Base-by-base conservation (phyloP, 30 jellyfish, hydroid and myxozoan species). In the Hydractinia echinata region DNA sequence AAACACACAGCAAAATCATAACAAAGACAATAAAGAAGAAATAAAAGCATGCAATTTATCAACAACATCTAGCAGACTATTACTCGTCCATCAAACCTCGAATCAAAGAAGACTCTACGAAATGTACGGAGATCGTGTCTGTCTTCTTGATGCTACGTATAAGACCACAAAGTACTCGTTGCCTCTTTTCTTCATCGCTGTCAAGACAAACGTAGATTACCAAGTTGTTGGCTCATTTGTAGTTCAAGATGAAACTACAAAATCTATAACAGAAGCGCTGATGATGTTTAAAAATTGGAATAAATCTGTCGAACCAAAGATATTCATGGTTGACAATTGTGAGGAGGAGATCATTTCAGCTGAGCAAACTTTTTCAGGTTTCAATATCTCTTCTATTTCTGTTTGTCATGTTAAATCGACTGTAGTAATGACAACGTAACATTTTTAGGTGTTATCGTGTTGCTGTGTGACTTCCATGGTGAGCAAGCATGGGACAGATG, bases 391-490 rank as follows among this genome's bases (percentile, higher is more conserved):
- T 56, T 56, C n/a, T 56, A 10, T 56, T 10, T 56, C n/a, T 56
- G 68, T 56, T 56, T 56, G 68, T 56, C n/a, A 10, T 56, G 10
- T 56, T 10, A 9, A 9, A n/a, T 56, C n/a, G 10, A 9, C n/a
- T 56, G n/a, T 56, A 9, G 68, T 56, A 56, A 56, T 56, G 10
- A 10, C 68, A 56, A 9, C n/a, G 68, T 56, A 9, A 9, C 68
- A 9, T 56, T 56, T 56, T 56, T 56, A 56, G 68, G n/a, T n/a
- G n/a, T n/a, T 9, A 56, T n/a, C 13, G n/a, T 56, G 13, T 56
- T 56, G n/a, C 68, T 56, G n/a, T 56, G 68, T 56, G 68, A 56
- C n/a, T 56, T 56, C n/a, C 68, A 56, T 56, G 13, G 68, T 56
- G 68, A 56, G n/a, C 68, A 56, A 56, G 68, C 68, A 9, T 56